Conservation (phyloP, 2,888 invertebrate species). For the Papilio protenor region DNA sequence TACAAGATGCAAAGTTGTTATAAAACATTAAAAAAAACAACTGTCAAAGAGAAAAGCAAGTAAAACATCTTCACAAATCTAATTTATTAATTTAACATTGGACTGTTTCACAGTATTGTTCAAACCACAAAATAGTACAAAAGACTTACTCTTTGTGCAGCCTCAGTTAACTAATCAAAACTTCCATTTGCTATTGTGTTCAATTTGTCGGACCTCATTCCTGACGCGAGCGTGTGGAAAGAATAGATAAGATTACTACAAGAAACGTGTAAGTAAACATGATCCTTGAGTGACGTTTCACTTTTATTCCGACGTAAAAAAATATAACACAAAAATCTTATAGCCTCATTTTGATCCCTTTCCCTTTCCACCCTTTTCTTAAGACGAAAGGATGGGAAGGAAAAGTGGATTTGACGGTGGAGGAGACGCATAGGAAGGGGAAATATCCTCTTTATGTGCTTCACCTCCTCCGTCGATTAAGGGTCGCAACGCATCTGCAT, state of each 20-base stretch:
- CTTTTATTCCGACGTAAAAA: background rate
- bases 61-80: background rate
- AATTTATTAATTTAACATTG: background rate
- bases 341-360: too few species aligned
- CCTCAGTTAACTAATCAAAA: conserved; percentile 32
- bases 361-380: too few species aligned
- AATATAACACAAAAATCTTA: background rate
- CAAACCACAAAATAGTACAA: background rate
- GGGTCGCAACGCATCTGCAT: too few species aligned
- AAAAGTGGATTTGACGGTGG: too few species aligned
- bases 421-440: too few species aligned
- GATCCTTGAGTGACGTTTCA: background rate
- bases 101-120: background rate
- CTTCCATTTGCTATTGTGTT: conserved; percentile 16
- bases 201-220: conserved; percentile 26
- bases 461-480: too few species aligned
- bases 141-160: conserved; percentile 30
- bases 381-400: too few species aligned
- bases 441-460: too few species aligned
- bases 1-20: background rate
- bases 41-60: background rate
- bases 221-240: background rate
- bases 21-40: background rate
- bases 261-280: background rate
- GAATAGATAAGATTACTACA: background rate